Evolutionary conservation across 2,888 invertebrate genomes (phyloP).

Genomic region (Laspeyria flexula): DNA sequence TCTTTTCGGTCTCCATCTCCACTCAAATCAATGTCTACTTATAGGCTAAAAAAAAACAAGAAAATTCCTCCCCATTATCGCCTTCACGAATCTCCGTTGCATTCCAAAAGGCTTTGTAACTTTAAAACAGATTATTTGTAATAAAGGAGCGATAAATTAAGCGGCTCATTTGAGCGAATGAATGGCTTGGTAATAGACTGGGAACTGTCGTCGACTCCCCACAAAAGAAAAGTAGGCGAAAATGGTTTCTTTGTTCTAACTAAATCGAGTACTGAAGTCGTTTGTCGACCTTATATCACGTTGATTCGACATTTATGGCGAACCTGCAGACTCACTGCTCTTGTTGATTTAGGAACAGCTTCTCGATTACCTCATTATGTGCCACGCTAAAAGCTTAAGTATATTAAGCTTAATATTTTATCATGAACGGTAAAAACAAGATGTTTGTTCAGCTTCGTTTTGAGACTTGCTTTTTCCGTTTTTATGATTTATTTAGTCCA

Average conservation of each 20-base stretch:
- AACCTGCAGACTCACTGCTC: slow-evolving; percentile 64
- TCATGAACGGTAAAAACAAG: slow-evolving; percentile 1
- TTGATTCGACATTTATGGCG: slow-evolving; percentile 82
- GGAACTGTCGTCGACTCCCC: slow-evolving; percentile 71
- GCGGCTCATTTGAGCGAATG: slow-evolving; percentile 80
- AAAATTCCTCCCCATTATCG: slow-evolving; percentile 1
- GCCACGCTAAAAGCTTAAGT: slow-evolving; percentile 26
- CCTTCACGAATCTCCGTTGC: slow-evolving; percentile 23
- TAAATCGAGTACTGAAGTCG: slow-evolving; percentile 79
- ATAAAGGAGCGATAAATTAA: slow-evolving; percentile 78
- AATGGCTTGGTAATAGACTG: slow-evolving; percentile 80
- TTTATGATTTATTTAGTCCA: slow-evolving; percentile 9
- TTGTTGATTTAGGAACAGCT: slow-evolving; percentile 62
- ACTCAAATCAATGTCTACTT: background rate
- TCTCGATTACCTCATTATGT: slow-evolving; percentile 48
- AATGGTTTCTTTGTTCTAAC: slow-evolving; percentile 80
- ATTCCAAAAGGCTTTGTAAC: slow-evolving; percentile 37
- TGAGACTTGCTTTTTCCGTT: background rate
- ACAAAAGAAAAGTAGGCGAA: slow-evolving; percentile 79
- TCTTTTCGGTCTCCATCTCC: background rate
- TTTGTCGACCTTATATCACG: slow-evolving; percentile 82
- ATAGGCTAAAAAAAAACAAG: background rate
- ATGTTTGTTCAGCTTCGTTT: background rate
- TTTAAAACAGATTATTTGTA: slow-evolving; percentile 68
- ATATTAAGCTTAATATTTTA: slow-evolving; percentile 33